phyloP scores from a whole-genome alignment of 2,113 vertebrate species.

The Ploceus nigricollis region DNA sequence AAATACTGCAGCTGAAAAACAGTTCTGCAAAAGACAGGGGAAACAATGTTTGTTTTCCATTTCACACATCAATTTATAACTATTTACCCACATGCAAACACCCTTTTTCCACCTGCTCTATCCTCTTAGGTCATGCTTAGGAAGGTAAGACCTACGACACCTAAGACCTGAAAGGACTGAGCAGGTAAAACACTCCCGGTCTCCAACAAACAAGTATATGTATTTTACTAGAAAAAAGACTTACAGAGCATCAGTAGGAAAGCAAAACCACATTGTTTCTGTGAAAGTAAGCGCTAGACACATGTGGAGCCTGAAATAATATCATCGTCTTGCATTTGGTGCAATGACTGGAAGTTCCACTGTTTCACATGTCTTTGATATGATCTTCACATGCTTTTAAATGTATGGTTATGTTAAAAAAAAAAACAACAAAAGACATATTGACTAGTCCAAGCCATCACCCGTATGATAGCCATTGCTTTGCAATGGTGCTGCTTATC shows the following conservation, averaged over 20 bases:
- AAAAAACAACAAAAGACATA: not conserved
- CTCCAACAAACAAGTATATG: not conserved
- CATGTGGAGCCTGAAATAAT: not conserved
- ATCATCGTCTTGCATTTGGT: not conserved
- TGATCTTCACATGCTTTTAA: not conserved
- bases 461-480: fast-evolving
- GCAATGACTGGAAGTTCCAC: not conserved
- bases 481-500: not conserved
- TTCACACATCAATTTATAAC: not conserved
- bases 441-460: not conserved
- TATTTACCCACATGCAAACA: not conserved
- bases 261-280: not conserved
- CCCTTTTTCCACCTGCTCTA: not conserved
- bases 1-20: not conserved
- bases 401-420: not conserved
- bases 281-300: not conserved
- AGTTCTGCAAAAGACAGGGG: not conserved
- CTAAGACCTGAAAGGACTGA: not conserved
- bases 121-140: not conserved
- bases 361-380: not conserved
- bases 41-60: not conserved
- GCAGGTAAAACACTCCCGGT: not conserved
- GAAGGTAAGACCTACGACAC: not conserved
- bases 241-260: not conserved
- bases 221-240: not conserved